phyloP scores from a whole-genome alignment of 2,113 vertebrate species.

The Panthera tigris region DNA sequence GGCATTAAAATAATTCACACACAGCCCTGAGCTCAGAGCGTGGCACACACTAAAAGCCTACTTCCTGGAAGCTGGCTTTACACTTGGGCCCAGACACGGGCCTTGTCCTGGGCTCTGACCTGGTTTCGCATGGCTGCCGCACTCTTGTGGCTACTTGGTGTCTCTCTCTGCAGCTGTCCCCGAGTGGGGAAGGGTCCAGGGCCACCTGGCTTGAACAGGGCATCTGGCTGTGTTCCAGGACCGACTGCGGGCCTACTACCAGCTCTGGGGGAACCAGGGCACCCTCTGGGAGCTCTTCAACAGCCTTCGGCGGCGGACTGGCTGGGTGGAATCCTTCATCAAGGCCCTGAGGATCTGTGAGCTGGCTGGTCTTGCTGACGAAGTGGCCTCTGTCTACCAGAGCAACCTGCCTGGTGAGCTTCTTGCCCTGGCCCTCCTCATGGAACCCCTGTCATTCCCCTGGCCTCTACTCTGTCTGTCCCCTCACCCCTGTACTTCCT shows the following conservation, averaged over 20 bases:
- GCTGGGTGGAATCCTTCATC: slow-evolving; percentile 68
- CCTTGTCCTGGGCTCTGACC: background rate
- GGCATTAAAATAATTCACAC: background rate
- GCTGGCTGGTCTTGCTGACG: background rate
- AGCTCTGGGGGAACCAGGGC: slow-evolving; percentile 58
- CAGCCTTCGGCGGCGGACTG: slow-evolving; percentile 30
- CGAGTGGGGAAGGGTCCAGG: background rate
- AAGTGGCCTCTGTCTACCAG: slow-evolving; percentile 55
- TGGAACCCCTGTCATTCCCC: background rate
- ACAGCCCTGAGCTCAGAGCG: background rate
- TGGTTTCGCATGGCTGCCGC: background rate
- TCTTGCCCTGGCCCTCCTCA: background rate
- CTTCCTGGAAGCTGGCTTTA: background rate
- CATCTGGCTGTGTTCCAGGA: slow-evolving; percentile 62
- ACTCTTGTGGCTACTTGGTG: background rate
- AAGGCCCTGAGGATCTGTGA: slow-evolving; percentile 49
- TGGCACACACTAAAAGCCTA: background rate
- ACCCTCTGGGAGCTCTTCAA: slow-evolving; percentile 72
- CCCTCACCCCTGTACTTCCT: background rate
- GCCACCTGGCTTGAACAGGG: background rate
- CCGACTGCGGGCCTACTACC: slow-evolving; percentile 51
- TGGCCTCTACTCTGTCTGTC: background rate
- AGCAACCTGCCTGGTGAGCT: slow-evolving; percentile 55
- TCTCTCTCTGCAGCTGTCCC: background rate
- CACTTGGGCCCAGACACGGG: background rate